Percentiles rank a stretch among this genome's conserved stretches.
These are phyloP conservation scores for Phalanger gymnotis DNA, from an alignment of 2,797 vertebrate species.

Conservation along the genomic window DNA sequence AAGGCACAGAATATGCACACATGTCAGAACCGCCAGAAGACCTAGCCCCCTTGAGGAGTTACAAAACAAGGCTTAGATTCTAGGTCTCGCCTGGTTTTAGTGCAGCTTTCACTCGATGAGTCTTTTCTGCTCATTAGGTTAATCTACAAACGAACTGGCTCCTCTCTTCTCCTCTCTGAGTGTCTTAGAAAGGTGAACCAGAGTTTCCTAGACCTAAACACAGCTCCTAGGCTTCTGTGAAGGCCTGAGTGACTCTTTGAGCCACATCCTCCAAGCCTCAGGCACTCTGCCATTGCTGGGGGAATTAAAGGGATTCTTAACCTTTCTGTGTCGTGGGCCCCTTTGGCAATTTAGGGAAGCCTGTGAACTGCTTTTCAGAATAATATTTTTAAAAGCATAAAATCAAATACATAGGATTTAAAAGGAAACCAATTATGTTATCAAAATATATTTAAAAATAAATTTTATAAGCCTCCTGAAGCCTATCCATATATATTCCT, in stretches of 20 bases:
- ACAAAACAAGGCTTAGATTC: neutral
- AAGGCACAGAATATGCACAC: neutral
- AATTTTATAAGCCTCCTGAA: neutral
- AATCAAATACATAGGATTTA: neutral
- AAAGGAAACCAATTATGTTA: neutral
- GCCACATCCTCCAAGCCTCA: neutral
- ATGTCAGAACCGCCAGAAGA: neutral
- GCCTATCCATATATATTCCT: neutral
- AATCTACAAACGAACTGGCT: neutral
- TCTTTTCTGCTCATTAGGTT: neutral
- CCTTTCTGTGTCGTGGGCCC: neutral
- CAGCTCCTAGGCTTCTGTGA: neutral
- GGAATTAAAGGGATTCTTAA: neutral
- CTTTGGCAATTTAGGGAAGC: neutral
- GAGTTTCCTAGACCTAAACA: neutral
- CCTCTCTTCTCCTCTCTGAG: neutral
- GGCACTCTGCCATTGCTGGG: neutral
- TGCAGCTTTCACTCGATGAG: neutral
- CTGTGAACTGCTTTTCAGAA: neutral
- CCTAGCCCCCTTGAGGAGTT: neutral
- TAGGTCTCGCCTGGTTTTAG: neutral
- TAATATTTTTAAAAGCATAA: neutral
- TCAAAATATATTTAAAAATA: neutral
- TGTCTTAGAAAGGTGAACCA: neutral
- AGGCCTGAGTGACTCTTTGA: neutral